Evolutionary conservation across 2,888 invertebrate genomes (phyloP), one percentile per base, ranked within the genome.

Genomic region (Carterocephalus palaemon): DNA sequence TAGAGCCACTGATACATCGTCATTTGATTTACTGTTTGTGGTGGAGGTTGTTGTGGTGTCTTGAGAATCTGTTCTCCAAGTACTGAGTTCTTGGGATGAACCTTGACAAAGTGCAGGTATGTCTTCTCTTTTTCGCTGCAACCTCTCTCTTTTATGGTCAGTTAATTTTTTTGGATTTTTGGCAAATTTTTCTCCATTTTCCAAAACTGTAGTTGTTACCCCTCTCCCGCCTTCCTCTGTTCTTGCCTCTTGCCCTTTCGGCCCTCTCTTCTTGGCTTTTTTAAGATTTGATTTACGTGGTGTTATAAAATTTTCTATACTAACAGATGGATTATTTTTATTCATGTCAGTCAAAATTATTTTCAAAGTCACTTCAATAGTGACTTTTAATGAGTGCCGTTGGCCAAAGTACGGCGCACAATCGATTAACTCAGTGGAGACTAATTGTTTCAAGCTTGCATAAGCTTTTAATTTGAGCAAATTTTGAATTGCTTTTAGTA

Each of bases 61-160:
- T 59, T 79, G 77, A 2, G 86, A 81, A 46, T 83, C 79, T 6
- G 72, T 81, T 59, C 87, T 89, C 90, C 90, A 90, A 4, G 86
- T 67, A 31, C 67, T 73, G 19, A 89, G 69, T 56, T 81, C 90
- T 64, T 90, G 93, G 3, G 93, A 92, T 53, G 94, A 87, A 70
- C 95, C 95, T 70, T 93, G 92, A 70, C 95, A 95, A 16, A 95
- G 67, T 0, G 95, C 95, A 2, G 95, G 95, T 55, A 95, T 95
- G 65, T 94, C 93, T 48, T 92, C 91, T 41, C 91, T 75, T 56
- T 92, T 89, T 39, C 89, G 89, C 52, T 89, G 90, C 22, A 93
- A 70, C 36, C 90, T 89, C 60, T 95, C 95, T 62, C 91, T 92
- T 69, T 95, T 95, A 57, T 93, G 92, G 50, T 93, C 93, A 0